A percentile compares a stretch with the other conserved stretches of the same genome.
Evolutionary conservation across 1,140 invertebrate species (phyloP).

Genomic region (Ditylenchus dipsaci): DNA sequence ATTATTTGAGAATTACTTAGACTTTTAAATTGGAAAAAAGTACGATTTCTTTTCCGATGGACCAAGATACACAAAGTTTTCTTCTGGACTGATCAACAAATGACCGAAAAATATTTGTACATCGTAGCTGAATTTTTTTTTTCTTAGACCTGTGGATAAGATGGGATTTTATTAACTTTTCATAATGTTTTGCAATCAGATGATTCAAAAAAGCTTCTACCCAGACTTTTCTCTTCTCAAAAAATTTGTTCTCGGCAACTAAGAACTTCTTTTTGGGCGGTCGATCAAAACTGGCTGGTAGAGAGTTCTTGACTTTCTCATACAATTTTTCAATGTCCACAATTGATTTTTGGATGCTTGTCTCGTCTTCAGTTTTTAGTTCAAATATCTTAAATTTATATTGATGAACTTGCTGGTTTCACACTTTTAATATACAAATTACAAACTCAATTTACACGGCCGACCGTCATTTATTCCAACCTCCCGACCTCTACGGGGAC

Average conservation of each 20-base stretch:
- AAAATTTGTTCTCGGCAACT: constrained; percentile 34
- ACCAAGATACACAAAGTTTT: constrained; percentile 47
- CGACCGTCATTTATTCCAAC: too few relatives aligned
- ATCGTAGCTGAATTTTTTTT: constrained; percentile 37
- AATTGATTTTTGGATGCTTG: constrained; percentile 3
- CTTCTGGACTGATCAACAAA: constrained; percentile 32
- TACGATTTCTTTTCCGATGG: constrained; percentile 49
- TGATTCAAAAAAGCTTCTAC: constrained; percentile 33
- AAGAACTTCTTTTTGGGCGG: constrained; percentile 50
- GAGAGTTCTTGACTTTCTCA: constrained; percentile 19
- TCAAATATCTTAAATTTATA: constrained; percentile 26
- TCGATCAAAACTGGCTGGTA: constrained; percentile 33
- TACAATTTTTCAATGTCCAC: constrained; percentile 26
- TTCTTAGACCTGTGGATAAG: not conserved
- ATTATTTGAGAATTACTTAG: not conserved
- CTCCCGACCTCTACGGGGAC: too few relatives aligned
- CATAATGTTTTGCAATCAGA: constrained; percentile 36
- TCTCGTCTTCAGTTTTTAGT: constrained; percentile 21
- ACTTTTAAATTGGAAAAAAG: not conserved
- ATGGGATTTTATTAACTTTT: constrained; percentile 33
- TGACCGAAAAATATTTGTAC: constrained; percentile 42
- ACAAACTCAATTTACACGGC: too few relatives aligned
- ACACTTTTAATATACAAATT: too few relatives aligned
- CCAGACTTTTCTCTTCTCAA: constrained; percentile 46
- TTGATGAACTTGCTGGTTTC: too few relatives aligned